phyloP scores from a whole-genome alignment of 2,797 vertebrate genomes.

The Scolopax rusticola region DNA sequence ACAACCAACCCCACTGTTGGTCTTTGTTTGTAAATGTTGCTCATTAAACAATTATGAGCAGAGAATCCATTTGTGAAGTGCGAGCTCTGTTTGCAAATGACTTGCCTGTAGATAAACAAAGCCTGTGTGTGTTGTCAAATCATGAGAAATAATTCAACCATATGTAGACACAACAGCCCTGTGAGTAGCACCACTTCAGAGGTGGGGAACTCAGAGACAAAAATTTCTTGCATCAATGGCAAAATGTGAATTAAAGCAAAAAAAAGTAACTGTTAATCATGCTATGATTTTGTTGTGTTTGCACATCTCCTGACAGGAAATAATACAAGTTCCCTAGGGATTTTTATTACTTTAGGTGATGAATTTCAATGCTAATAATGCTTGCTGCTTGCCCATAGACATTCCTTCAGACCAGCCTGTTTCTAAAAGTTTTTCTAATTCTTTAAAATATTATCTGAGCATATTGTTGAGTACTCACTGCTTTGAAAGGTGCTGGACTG shows the following conservation, averaged over 20 bases:
- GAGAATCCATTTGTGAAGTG: constrained; percentile 33
- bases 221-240: not conserved
- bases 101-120: constrained; percentile 13
- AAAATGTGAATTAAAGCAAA: not conserved
- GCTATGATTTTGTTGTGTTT: not conserved
- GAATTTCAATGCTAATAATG: not conserved
- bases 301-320: not conserved
- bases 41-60: constrained; percentile 38
- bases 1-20: not conserved
- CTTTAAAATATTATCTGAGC: constrained; percentile 32
- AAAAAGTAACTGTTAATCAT: not conserved
- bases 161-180: not conserved
- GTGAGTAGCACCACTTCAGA: not conserved
- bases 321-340: not conserved
- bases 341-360: not conserved
- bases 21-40: constrained; percentile 10
- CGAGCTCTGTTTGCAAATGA: not conserved
- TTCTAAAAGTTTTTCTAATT: not conserved
- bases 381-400: not conserved
- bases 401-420: not conserved
- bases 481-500: constrained; percentile 19
- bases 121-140: constrained; percentile 4
- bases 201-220: not conserved
- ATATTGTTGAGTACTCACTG: not conserved
- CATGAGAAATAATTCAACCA: constrained; percentile 15